Evolutionary conservation across 2,797 vertebrate genomes (phyloP), one percentile per base, ranked within the genome.

Genomic region (Orientallactaga sibirica): DNA sequence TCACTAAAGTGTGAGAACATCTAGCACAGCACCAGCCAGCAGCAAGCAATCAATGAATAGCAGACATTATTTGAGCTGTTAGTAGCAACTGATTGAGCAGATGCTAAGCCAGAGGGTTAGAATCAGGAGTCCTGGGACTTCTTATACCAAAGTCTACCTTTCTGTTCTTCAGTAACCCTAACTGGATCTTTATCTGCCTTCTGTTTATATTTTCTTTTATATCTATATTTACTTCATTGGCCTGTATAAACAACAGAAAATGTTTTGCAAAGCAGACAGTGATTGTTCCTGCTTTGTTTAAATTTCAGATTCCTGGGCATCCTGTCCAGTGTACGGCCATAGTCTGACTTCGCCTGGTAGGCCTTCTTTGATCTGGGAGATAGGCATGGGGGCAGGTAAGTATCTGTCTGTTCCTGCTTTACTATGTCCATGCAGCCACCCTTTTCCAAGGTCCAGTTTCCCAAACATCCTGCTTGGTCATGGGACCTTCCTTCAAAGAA

Each of bases 401-500:
- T 3, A 12, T 66, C 75, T 43, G 24, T 73, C 29, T 80, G 55
- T 4, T 7, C 68, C 71, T 85, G 62, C 74, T 58, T 82, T 16
- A 41, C n/a, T 86, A 62, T 5, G 18, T 70, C 41, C 66, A 67
- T 0, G 14, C 12, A 33, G 68, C 24, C 33, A 83, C 66, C 27
- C 70, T 90, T 77, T 88, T n/a, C 81, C 87, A 96, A 90, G 90
- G 27, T 19, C 37, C 52, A 71, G 29, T 29, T 61, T 93, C 78
- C 82, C 92, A 64, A 84, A 92, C 55, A 29, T 90, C 52, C 85
- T 76, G 33, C 29, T 94, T 92, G 64, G 79, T 90, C 27, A 29
- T 37, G 41, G 9, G 37, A 41, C 66, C 66, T 92, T 93, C 61
- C 43, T 90, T 80, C 80, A 93, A 86, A 76, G 24, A 86, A 92